phyloP scores from a whole-genome alignment of 1,140 invertebrate species.

The Cotesia glomerata region DNA sequence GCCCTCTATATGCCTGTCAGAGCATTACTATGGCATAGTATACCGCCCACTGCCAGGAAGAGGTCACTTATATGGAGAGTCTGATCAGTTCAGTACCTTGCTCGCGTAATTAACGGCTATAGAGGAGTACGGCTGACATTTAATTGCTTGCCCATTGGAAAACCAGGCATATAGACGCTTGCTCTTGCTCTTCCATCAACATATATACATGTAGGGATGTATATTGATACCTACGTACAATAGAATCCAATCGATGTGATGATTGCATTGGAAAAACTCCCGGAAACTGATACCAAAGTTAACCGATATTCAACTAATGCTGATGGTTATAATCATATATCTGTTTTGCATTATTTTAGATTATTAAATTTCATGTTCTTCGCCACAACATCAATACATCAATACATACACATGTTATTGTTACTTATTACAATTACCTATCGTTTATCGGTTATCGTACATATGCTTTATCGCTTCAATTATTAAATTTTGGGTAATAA shows the following conservation, averaged over 20 bases:
- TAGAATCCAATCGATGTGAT: no score
- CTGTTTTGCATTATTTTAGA: not conserved
- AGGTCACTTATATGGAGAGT: not conserved
- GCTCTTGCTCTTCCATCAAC: not conserved
- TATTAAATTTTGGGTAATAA: no score
- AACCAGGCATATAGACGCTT: not conserved
- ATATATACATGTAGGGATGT: not conserved
- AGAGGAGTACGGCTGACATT: not conserved
- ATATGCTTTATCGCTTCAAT: no score
- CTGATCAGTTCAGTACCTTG: not conserved
- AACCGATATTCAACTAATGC: not conserved
- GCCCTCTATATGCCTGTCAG: not conserved
- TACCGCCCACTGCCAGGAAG: not conserved
- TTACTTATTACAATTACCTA: no score
- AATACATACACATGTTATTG: no score
- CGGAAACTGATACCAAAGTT: not conserved
- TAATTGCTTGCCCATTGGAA: slow-evolving; percentile 12
- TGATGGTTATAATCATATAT: not conserved
- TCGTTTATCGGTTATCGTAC: no score
- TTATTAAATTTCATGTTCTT: no score
- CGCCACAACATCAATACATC: no score
- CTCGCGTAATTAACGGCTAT: slow-evolving; percentile 12
- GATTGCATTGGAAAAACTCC: not conserved
- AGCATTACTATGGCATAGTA: not conserved
- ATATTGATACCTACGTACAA: no score